Evolutionary conservation across 2,888 invertebrate species (phyloP).

Genomic region (Amphipoea oculea): DNA sequence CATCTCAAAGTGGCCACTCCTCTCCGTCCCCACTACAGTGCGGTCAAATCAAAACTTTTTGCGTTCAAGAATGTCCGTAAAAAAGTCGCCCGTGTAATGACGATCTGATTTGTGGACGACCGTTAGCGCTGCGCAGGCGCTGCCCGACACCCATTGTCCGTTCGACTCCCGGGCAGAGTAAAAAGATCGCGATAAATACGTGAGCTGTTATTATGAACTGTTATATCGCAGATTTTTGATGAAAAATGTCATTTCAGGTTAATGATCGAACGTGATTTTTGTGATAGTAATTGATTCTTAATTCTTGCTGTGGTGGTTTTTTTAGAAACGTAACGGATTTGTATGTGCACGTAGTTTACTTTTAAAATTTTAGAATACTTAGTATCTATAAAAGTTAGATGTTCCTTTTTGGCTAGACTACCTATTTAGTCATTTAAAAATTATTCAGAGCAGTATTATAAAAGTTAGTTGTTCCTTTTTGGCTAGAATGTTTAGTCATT

Average conservation of each 20-base stretch:
- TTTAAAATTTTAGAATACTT: background rate
- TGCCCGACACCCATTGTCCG: constrained; percentile 76
- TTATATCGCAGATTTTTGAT: constrained; percentile 50
- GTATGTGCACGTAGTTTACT: constrained; percentile 35
- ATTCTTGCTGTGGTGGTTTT: constrained; percentile 4
- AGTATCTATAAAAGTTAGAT: background rate
- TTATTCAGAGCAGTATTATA: background rate
- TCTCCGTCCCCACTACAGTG: constrained; percentile 61
- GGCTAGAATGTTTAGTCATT: background rate
- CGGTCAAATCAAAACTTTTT: constrained; percentile 79
- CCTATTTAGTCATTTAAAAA: background rate
- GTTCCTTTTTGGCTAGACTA: background rate
- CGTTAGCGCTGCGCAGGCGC: constrained; percentile 75
- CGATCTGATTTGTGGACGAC: constrained; percentile 78
- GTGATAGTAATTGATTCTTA: constrained; percentile 50
- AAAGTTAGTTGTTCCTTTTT: constrained; percentile 7
- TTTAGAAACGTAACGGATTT: constrained; percentile 30
- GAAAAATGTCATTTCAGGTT: constrained; percentile 66
- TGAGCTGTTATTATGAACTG: constrained; percentile 70
- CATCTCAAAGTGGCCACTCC: constrained; percentile 46
- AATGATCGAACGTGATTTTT: constrained; percentile 63
- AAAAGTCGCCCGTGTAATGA: constrained; percentile 82
- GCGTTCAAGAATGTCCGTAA: constrained; percentile 77
- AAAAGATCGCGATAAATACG: constrained; percentile 75
- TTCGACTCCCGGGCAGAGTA: constrained; percentile 73